These are phyloP conservation scores for Psittacula derbiana DNA, from an alignment of 2,797 vertebrate genomes.

Conservation along the genomic window DNA sequence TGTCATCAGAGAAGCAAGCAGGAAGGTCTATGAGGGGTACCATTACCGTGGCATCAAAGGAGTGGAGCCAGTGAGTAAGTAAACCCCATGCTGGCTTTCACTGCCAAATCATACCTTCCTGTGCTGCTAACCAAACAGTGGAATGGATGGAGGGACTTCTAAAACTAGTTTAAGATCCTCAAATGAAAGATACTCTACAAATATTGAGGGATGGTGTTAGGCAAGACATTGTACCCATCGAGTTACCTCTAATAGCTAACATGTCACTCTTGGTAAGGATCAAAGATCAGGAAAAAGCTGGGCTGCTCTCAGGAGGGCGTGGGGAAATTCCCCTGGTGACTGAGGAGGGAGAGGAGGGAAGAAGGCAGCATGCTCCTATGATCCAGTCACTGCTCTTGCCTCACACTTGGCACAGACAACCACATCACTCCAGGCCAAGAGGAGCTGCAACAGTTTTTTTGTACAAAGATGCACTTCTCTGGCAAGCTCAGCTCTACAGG, in stretches of 20 bases:
- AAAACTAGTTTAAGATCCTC: background rate
- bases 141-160: background rate
- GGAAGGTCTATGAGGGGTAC: background rate
- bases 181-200: background rate
- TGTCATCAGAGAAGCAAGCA: background rate
- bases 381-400: background rate
- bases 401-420: background rate
- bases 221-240: accelerated
- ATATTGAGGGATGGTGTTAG: background rate
- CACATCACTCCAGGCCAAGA: background rate
- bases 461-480: background rate
- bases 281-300: background rate
- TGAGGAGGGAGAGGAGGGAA: background rate
- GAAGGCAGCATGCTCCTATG: background rate
- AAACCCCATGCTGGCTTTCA: background rate
- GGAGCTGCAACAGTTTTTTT: background rate
- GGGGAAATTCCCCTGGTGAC: background rate
- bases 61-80: background rate
- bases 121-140: background rate
- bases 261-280: background rate
- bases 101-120: background rate
- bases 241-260: background rate
- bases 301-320: background rate
- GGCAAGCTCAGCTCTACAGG: background rate
- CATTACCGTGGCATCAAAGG: accelerated